phyloP scores from a whole-genome alignment of 1,140 invertebrate genomes.

The Hylaeus anthracinus region DNA sequence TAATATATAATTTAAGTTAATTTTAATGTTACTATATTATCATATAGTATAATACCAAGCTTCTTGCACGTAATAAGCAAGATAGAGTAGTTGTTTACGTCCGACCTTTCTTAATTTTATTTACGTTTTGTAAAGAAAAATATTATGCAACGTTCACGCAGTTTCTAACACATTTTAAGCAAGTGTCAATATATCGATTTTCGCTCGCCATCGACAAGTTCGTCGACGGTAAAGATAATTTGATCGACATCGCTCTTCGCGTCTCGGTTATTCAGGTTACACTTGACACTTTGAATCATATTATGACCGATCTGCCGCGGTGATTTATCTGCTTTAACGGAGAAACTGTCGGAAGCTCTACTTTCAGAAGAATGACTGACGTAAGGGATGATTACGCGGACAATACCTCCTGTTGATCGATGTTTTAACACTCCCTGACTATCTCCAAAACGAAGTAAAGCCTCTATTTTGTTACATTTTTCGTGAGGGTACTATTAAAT shows the following conservation, averaged over 20 bases:
- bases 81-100: too few relatives aligned
- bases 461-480: background rate
- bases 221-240: constrained; percentile 13
- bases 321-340: constrained; percentile 21
- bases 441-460: background rate
- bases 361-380: constrained; percentile 38
- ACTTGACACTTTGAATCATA: constrained; percentile 8
- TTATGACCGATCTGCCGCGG: background rate
- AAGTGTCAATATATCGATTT: background rate
- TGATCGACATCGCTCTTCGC: constrained; percentile 26
- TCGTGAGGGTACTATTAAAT: background rate
- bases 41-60: too few relatives aligned
- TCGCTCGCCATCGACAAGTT: background rate
- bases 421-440: background rate
- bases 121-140: background rate
- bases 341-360: constrained; percentile 20
- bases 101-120: too few relatives aligned
- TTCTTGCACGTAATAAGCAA: too few relatives aligned
- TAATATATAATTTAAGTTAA: too few relatives aligned
- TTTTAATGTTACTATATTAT: too few relatives aligned
- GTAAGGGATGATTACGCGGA: background rate
- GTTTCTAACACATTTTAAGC: background rate
- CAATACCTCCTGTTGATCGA: constrained; percentile 1
- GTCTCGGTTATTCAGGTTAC: constrained; percentile 9
- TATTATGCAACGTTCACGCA: background rate